Base-by-base conservation (phyloP, 2,888 invertebrate genomes). In the Drosophila prolongata region DNA sequence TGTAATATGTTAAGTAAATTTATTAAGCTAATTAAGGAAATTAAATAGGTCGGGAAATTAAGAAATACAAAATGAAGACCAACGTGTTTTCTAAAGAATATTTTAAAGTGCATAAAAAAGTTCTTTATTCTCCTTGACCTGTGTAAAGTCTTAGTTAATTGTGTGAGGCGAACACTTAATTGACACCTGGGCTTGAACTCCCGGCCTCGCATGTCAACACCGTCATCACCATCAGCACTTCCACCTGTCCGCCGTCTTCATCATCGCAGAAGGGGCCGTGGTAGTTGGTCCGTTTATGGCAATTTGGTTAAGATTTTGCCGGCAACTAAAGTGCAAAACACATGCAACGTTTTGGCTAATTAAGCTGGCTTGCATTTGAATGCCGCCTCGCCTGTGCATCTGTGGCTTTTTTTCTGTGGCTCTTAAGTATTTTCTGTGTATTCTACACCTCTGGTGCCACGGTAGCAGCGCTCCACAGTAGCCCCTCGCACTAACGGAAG, bases 331-430 rank as follows among this genome's bases (percentile, higher is more conserved):
- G 82, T 81, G 82, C 81, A 79, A 81, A 84, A 76, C 76, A 85
- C 83, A 83, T 83, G 83, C 83, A 87, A 87, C 79, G 85, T 67
- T 66, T 66, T 67, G 76, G 76, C 82, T 83, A 87, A 83, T 87
- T 83, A 87, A 76, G 82, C 84, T 60, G 82, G 53, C 80, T 85
- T 85, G 81, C 80, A 73, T 87, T 79, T 69, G 84, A 68, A 73
- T 76, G 60, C 46, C 34, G 62, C 38, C 47, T 61, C 53, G 53
- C 53, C 58, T 44, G 38, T 55, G 56, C 24, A 59, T 60, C 60
- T 30, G 53, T 37, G 53, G 11, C 10, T 30, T 49, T 8, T 58
- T 58, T 40, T 47, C 11, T 19, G 40, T 40, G 14, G 8, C 11
- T 43, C 11, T 35, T 35, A 11, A 35, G 10, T 11, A 16, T 42